Evolutionary conservation across 1,140 invertebrate species (phyloP), one percentile per base, ranked within the genome.

Genomic region (Leucophenga varia): DNA sequence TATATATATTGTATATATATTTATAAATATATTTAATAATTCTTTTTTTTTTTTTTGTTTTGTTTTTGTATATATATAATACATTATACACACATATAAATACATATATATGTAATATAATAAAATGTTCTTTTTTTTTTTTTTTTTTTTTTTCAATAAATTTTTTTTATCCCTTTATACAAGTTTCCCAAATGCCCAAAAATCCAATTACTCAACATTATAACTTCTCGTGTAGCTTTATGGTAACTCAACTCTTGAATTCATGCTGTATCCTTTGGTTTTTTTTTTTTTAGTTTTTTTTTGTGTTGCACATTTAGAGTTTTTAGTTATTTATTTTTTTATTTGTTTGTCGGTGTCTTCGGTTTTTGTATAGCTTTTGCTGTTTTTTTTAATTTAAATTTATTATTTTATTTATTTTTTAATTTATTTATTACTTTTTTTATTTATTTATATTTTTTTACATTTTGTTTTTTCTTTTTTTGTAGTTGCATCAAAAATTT

Each of bases 51-150:
- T 30, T 30, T 30, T 30, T 30, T n/a, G 12, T n/a, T n/a, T 30
- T 30, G 25, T 30, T 30, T 7, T 30, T 30, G 12, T 30, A 30
- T n/a, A 30, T 30, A n/a, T n/a, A 25, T 25, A 10, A 25, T 25
- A 25, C 22, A 53, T 60, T 52, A 54, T 63, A 54, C 64, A 59
- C 61, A 63, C 52, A 59, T 52, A 59, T 49, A 61, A 68, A 65
- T 63, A 54, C 52, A 54, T 50, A 59, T 59, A 67, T 67, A 61
- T 59, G 67, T 63, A 68, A 65, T 63, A 54, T 54, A 54, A 48
- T 61, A 56, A 67, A 61, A 50, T 59, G 53, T 67, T 51, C 64
- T 53, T 67, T 46, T 67, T 53, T 46, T 44, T 52, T 49, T 39
- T 36, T 36, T 34, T 57, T 52, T 47, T 50, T 42, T 65, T 43